Evolutionary conservation across 64 coral and sea anemone genomes (phyloP), one percentile per base, ranked within the genome.

Genomic region (Montipora capricornis): DNA sequence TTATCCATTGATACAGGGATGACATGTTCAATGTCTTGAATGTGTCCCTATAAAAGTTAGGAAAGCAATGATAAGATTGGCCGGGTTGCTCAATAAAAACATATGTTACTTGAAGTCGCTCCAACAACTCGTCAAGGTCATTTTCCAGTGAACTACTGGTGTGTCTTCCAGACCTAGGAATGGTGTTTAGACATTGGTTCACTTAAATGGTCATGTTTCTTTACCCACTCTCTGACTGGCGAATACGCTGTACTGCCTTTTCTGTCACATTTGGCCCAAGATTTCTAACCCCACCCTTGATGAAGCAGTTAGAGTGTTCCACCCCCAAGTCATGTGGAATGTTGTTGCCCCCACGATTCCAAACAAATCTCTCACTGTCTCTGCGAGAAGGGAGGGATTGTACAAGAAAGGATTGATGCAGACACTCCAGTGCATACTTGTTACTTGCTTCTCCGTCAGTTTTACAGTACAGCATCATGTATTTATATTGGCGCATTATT

Each of bases 401-500:
- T 16, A 73, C 37, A 77, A 51, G 45, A 57, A 75, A 92, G 44
- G 37, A 76, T 64, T 82, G 78, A 37, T 82, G 71, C 47, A 92
- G 57, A 61, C 79, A 91, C 15, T 91, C 79, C 24, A 91, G 70
- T 60, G 79, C 57, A 29, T 81, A 81, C 66, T 82, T 92, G 4
- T 5, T 58, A 46, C 91, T 93, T 75, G 47, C 13, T 9, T 46
- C 24, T 8, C 57, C 74, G 88, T 93, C 91, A n/a, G 91, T 66
- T 66, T 46, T 92, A 51, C 90, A 92, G 19, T 92, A 84, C 7
- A 82, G 49, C 46, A 92, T 29, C 59, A 92, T 64, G 81, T 93
- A 93, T 19, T 80, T 93, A 48, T 93, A 93, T 9, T 93, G 92
- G 20, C 76, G 29, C 76, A 94, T 94, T 19, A 89, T 46, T 75